phyloP scores from a whole-genome alignment of 2,797 vertebrate species.

The Cygnus olor region DNA sequence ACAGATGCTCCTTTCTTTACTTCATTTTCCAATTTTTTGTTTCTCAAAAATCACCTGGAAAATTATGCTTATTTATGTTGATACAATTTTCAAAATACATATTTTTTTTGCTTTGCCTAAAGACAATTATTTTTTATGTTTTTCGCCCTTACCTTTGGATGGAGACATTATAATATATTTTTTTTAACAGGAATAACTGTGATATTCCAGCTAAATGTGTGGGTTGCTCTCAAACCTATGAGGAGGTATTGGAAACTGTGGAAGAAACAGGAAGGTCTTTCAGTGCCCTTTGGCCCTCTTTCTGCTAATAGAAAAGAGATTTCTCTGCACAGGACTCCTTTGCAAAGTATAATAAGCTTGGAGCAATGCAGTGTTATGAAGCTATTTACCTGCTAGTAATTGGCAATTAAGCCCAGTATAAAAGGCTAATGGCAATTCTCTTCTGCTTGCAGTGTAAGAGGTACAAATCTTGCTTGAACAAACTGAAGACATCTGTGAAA shows the following conservation, averaged over 20 bases:
- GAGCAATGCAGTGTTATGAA: background rate
- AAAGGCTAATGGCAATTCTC: conserved; percentile 58
- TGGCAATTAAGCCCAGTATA: conserved; percentile 60
- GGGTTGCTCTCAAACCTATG: conserved; percentile 49
- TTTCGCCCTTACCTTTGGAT: conserved; percentile 30
- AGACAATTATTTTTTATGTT: background rate
- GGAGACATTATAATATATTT: background rate
- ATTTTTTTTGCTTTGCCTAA: conserved; percentile 19
- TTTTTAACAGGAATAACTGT: conserved; percentile 41
- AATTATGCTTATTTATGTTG: background rate
- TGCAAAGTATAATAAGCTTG: conserved; percentile 45
- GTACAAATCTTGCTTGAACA: conserved; percentile 49
- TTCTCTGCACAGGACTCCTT: conserved; percentile 54
- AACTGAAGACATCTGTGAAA: conserved; percentile 47
- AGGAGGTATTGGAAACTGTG: background rate
- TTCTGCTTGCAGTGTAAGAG: conserved; percentile 61
- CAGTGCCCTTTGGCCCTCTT: conserved; percentile 44
- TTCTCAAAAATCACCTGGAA: conserved; percentile 13
- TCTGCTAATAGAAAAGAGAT: conserved; percentile 69
- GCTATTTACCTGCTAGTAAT: conserved; percentile 72
- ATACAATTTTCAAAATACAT: background rate
- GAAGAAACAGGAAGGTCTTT: conserved; percentile 1
- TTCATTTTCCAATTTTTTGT: conserved; percentile 5
- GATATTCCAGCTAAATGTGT: conserved; percentile 39
- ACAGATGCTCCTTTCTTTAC: background rate